Conservation (phyloP, 2,888 invertebrate genomes). For the Chironomus riparius region DNA sequence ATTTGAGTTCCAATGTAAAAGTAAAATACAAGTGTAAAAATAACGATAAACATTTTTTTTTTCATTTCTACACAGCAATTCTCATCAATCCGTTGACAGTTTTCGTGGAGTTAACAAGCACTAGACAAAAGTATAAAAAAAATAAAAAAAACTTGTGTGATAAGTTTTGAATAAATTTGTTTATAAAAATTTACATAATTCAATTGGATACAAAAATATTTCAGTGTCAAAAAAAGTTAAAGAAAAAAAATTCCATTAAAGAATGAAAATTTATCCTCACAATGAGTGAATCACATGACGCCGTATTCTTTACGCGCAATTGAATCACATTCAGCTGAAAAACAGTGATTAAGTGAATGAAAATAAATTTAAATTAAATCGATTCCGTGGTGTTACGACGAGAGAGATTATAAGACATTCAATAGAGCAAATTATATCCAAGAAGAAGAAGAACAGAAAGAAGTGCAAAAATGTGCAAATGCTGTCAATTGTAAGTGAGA, state of each 20-base stretch:
- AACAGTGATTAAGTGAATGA: not conserved
- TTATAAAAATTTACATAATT: too few relatives aligned
- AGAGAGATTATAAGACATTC: not conserved
- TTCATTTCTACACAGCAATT: not conserved
- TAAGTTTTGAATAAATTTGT: not conserved
- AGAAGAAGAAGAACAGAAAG: not conserved
- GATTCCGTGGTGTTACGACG: not conserved
- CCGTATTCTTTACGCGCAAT: not conserved
- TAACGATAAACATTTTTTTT: conserved; percentile 16
- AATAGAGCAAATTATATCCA: not conserved
- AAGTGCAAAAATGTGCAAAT: conserved; percentile 22
- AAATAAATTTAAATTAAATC: not conserved
- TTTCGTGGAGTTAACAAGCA: not conserved
- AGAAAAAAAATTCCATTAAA: not conserved
- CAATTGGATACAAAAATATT: too few relatives aligned
- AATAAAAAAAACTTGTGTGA: not conserved
- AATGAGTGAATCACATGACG: not conserved
- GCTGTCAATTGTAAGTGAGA: conserved; percentile 25
- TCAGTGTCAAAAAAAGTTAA: too few relatives aligned
- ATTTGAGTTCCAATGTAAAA: not conserved
- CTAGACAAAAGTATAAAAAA: not conserved
- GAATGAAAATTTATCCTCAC: not conserved
- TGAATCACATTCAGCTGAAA: not conserved
- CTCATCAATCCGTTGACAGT: not conserved
- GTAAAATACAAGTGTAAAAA: conserved; percentile 12